These are phyloP conservation scores for Elephantulus edwardii DNA, from an alignment of 2,113 vertebrate species.

Conservation along the genomic window DNA sequence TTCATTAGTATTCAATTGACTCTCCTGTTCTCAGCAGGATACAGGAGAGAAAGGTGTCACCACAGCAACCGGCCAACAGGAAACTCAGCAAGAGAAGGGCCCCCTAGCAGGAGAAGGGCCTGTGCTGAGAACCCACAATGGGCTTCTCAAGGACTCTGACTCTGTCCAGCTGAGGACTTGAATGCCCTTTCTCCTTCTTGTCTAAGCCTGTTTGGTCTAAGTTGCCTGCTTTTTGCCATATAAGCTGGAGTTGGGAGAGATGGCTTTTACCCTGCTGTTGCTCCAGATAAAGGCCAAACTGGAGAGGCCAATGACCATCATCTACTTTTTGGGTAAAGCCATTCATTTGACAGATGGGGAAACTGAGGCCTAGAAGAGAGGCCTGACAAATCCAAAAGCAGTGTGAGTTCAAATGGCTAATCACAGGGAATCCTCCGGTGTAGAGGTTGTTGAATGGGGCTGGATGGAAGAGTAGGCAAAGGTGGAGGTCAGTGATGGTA, in stretches of 20 bases:
- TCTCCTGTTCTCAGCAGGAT: not conserved
- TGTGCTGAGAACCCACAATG: rapidly evolving
- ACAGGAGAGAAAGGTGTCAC: not conserved
- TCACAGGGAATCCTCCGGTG: not conserved
- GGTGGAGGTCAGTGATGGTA: too few relatives aligned
- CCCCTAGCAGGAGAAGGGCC: not conserved
- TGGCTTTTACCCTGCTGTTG: not conserved
- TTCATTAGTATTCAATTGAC: not conserved
- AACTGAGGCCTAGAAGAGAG: not conserved
- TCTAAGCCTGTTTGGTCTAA: not conserved
- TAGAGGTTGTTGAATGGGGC: not conserved
- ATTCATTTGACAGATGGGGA: not conserved
- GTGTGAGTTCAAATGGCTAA: not conserved
- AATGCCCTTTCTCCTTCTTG: not conserved
- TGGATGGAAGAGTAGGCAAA: too few relatives aligned
- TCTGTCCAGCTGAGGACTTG: not conserved
- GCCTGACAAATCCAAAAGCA: not conserved
- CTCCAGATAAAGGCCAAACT: not conserved
- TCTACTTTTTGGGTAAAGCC: not conserved
- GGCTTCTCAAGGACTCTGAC: not conserved
- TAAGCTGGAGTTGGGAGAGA: not conserved
- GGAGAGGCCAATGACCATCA: not conserved
- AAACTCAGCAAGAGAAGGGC: not conserved
- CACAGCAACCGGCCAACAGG: not conserved
- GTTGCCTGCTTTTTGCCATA: not conserved